Conservation (phyloP, 2,797 vertebrate genomes). For the Gobio occitaniae region DNA sequence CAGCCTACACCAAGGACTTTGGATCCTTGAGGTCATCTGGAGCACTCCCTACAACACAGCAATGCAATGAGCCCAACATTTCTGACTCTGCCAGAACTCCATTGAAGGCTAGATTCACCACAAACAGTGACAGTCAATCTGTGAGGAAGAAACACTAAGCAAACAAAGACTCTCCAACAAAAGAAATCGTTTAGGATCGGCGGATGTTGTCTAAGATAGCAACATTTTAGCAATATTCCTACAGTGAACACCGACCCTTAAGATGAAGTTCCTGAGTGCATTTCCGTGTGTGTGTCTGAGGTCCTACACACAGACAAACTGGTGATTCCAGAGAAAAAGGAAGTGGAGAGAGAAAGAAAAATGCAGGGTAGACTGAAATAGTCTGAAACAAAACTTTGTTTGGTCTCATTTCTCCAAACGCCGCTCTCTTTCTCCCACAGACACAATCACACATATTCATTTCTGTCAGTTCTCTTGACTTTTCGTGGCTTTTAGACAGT, state of each 20-base stretch:
- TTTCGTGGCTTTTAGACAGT: conserved; percentile 10
- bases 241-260: neutral
- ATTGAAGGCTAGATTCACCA: neutral
- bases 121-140: conserved; percentile 7
- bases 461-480: conserved; percentile 1
- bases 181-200: neutral
- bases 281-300: conserved; percentile 8
- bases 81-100: neutral
- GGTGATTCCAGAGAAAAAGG: conserved; percentile 32
- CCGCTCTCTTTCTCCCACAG: conserved; percentile 4
- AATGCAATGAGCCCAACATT: neutral
- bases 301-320: neutral
- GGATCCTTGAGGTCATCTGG: neutral
- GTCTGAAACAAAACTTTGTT: conserved; percentile 31
- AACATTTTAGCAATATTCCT: neutral
- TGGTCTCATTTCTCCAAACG: conserved; percentile 41
- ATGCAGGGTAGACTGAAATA: conserved; percentile 46
- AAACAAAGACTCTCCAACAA: neutral
- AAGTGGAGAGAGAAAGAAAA: conserved; percentile 42
- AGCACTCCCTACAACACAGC: neutral
- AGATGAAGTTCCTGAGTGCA: conserved; percentile 2
- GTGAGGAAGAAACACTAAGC: neutral
- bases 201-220: neutral
- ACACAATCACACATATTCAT: neutral
- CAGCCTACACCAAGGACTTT: neutral